phyloP scores from a whole-genome alignment of 2,888 invertebrate genomes.

The Acrocyrtus sp. region DNA sequence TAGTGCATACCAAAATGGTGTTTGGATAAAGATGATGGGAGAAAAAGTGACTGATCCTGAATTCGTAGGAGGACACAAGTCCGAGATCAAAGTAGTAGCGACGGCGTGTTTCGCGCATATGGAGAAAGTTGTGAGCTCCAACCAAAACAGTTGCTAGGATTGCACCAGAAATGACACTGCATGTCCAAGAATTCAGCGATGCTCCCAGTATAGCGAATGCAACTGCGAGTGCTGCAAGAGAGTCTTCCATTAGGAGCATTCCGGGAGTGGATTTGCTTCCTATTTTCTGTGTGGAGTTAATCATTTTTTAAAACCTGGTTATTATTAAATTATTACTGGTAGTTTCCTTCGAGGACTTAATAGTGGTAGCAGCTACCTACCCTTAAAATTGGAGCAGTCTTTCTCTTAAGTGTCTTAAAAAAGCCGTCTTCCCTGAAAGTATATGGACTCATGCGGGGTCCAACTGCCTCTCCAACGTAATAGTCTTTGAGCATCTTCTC shows the following conservation, averaged over 20 bases:
- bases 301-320: too few species aligned
- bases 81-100: constrained; percentile 76
- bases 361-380: too few species aligned
- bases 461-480: constrained; percentile 73
- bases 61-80: constrained; percentile 69
- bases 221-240: constrained; percentile 47
- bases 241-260: constrained; percentile 57
- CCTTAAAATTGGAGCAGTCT: constrained; percentile 52
- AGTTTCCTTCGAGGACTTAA: too few species aligned
- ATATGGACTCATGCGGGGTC: constrained; percentile 76
- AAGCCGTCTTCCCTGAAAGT: constrained; percentile 81
- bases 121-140: constrained; percentile 80
- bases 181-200: constrained; percentile 64
- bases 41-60: constrained; percentile 79
- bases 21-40: constrained; percentile 85
- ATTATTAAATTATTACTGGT: too few species aligned
- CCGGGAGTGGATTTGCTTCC: constrained; percentile 56
- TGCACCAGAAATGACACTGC: constrained; percentile 70
- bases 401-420: constrained; percentile 75
- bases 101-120: constrained; percentile 78
- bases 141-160: constrained; percentile 72
- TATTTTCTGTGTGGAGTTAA: too few species aligned
- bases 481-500: constrained; percentile 74
- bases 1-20: constrained; percentile 78
- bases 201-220: constrained; percentile 62